These are phyloP conservation scores for Hippocampus comes DNA, from an alignment of 2,113 vertebrate genomes.

Conservation along the genomic window DNA sequence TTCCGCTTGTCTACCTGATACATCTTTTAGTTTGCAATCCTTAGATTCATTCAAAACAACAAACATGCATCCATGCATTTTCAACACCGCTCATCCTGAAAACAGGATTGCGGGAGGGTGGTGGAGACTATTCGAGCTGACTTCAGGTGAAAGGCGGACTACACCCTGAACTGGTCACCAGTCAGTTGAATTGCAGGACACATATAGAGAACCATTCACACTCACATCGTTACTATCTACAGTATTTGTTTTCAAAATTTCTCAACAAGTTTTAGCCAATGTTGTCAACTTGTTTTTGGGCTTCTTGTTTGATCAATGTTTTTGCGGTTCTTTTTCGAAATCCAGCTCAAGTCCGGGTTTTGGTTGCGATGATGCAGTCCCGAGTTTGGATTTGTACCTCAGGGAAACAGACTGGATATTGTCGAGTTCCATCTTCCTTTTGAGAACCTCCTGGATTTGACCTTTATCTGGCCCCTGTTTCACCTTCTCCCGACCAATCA, in stretches of 20 bases:
- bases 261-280: neutral
- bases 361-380: neutral
- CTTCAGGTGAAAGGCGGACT: too few relatives aligned
- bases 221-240: too few relatives aligned
- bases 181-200: too few relatives aligned
- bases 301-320: neutral
- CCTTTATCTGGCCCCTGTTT: conserved; percentile 82
- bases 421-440: conserved; percentile 77
- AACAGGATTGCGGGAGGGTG: too few relatives aligned
- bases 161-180: too few relatives aligned
- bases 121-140: too few relatives aligned
- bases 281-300: neutral
- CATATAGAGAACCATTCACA: too few relatives aligned
- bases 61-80: neutral
- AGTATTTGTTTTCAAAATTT: too few relatives aligned
- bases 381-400: conserved; percentile 60
- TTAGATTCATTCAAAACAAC: neutral
- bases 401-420: conserved; percentile 78
- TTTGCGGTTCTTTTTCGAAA: neutral
- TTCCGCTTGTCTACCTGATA: too few relatives aligned
- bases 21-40: neutral
- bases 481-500: conserved; percentile 82
- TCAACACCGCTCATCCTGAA: too few relatives aligned
- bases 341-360: neutral
- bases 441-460: conserved; percentile 77